phyloP scores from a whole-genome alignment of 2,888 invertebrate genomes.

The Heteromurus nitidus region DNA sequence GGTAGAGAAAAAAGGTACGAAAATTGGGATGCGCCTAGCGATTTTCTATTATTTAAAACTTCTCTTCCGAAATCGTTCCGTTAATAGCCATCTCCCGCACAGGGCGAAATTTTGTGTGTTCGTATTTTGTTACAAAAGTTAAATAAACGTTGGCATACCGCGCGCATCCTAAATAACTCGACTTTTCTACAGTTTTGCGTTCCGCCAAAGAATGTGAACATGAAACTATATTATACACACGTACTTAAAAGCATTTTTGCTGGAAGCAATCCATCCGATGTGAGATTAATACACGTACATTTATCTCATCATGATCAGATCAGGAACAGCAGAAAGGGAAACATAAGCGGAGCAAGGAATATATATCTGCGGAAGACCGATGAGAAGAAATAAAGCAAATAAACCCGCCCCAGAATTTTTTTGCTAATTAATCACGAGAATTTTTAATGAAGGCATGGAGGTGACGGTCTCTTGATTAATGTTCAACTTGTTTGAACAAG shows the following conservation, averaged over 20 bases:
- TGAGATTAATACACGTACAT: neutral
- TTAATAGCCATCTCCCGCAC: conserved; percentile 9
- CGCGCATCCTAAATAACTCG: neutral
- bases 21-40: neutral
- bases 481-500: conserved; percentile 44
- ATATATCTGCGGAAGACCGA: conserved; percentile 41
- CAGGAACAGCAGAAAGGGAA: conserved; percentile 4
- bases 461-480: conserved; percentile 64
- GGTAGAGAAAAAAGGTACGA: neutral
- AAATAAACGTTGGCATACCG: neutral
- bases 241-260: conserved; percentile 3
- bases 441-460: conserved; percentile 62
- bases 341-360: conserved; percentile 9
- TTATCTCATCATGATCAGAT: conserved; percentile 25
- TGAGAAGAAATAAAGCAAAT: conserved; percentile 45
- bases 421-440: conserved; percentile 61
- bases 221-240: no score
- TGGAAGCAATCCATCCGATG: conserved; percentile 18
- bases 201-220: no score
- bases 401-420: conserved; percentile 35
- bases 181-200: neutral
- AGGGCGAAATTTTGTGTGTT: neutral
- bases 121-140: no score
- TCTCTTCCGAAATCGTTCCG: conserved; percentile 12
- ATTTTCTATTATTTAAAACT: conserved; percentile 53